Evolutionary conservation across 2,113 vertebrate genomes (phyloP).

Genomic region (Myiopsitta monachus): DNA sequence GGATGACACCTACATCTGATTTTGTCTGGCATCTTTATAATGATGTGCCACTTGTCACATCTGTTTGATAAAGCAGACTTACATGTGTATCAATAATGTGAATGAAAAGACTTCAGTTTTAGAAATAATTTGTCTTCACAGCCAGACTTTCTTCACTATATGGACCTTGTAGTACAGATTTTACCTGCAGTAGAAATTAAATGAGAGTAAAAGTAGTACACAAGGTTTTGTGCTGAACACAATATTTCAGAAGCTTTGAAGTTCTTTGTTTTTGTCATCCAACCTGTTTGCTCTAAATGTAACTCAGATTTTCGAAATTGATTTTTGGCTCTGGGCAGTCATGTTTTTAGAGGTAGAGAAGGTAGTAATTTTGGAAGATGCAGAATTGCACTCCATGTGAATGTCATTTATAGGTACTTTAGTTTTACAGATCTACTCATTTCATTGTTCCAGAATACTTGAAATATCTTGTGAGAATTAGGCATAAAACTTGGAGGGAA

Average conservation of each 20-base stretch:
- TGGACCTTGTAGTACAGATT: background rate
- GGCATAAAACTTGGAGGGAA: background rate
- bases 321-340: background rate
- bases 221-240: background rate
- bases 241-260: background rate
- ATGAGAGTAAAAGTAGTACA: background rate
- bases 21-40: constrained; percentile 7
- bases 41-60: background rate
- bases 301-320: background rate
- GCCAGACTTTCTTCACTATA: background rate
- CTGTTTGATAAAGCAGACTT: constrained; percentile 17
- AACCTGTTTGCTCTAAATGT: background rate
- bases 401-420: background rate
- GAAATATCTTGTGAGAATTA: background rate
- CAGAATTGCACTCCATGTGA: background rate
- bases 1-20: background rate
- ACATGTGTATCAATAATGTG: background rate
- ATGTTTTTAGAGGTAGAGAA: background rate
- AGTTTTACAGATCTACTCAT: background rate
- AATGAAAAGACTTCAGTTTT: background rate
- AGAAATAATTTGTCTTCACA: background rate
- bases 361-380: background rate
- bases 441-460: background rate
- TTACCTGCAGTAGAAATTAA: background rate
- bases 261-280: background rate